These are phyloP conservation scores for Limosa lapponica DNA, from an alignment of 2,797 vertebrate species.

Conservation along the genomic window DNA sequence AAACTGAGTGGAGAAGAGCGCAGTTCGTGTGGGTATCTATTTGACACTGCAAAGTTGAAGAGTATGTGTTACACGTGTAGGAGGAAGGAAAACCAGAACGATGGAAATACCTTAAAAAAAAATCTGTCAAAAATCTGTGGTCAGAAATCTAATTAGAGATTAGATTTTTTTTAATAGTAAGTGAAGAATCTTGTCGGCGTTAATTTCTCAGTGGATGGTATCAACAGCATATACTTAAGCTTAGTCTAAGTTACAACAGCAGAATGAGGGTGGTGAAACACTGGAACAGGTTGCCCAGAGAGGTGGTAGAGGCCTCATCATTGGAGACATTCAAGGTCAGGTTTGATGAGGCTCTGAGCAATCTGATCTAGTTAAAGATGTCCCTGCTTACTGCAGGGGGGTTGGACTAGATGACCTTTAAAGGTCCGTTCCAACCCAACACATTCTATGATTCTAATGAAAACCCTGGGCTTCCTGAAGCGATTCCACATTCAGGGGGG, in stretches of 20 bases:
- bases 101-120: background rate
- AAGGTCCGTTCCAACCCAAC: too few relatives aligned
- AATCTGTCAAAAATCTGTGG: background rate
- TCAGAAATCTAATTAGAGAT: background rate
- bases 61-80: fast-evolving
- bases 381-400: too few relatives aligned
- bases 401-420: too few relatives aligned
- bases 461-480: background rate
- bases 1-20: background rate
- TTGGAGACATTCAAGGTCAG: too few relatives aligned
- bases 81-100: background rate
- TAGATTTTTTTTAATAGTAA: background rate
- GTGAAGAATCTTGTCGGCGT: background rate
- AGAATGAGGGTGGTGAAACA: background rate
- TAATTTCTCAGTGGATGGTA: background rate
- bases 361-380: too few relatives aligned
- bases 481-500: background rate
- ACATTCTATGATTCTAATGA: too few relatives aligned
- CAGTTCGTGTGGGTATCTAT: background rate
- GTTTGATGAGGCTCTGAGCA: too few relatives aligned
- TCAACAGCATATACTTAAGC: background rate
- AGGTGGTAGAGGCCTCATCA: too few relatives aligned
- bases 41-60: background rate
- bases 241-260: background rate
- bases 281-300: too few relatives aligned